Percentiles rank a stretch among this genome's conserved stretches.
Evolutionary conservation across 2,113 vertebrate genomes (phyloP).

Genomic region (Meles meles): DNA sequence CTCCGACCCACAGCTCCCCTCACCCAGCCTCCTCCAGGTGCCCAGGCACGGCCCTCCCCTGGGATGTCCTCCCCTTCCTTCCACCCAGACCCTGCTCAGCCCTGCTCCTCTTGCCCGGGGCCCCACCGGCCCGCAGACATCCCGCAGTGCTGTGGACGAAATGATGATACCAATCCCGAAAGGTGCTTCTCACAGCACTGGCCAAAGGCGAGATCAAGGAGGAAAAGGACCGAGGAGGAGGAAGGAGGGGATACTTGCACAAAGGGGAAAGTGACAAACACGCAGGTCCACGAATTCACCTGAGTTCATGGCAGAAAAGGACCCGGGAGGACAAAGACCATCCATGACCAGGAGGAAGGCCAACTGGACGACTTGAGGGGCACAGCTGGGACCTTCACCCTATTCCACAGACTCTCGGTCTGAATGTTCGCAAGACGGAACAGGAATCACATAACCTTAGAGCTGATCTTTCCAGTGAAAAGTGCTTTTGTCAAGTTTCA

Average conservation of each 20-base stretch:
- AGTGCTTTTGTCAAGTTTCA: neutral
- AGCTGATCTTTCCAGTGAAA: neutral
- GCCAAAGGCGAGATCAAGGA: neutral
- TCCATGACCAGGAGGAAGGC: rapidly evolving
- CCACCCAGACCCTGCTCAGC: neutral
- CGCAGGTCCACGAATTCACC: neutral
- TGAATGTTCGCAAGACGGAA: neutral
- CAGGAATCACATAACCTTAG: neutral
- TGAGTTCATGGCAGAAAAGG: neutral
- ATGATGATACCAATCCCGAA: rapidly evolving
- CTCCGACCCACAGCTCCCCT: rapidly evolving
- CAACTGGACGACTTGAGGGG: neutral
- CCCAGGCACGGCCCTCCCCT: neutral
- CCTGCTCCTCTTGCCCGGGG: rapidly evolving
- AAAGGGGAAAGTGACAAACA: rapidly evolving
- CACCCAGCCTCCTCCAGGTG: neutral
- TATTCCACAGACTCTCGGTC: no score
- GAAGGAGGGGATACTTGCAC: rapidly evolving
- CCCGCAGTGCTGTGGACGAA: rapidly evolving
- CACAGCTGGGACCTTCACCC: neutral
- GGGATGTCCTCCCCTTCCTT: neutral
- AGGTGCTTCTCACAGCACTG: neutral
- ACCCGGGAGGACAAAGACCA: neutral
- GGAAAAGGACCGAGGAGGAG: rapidly evolving
- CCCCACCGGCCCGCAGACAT: no score